A percentile compares a stretch with the other conserved stretches of the same genome.
These are phyloP conservation scores for Atherinomorus stipes DNA, from an alignment of 2,113 vertebrate species.

Conservation along the genomic window DNA sequence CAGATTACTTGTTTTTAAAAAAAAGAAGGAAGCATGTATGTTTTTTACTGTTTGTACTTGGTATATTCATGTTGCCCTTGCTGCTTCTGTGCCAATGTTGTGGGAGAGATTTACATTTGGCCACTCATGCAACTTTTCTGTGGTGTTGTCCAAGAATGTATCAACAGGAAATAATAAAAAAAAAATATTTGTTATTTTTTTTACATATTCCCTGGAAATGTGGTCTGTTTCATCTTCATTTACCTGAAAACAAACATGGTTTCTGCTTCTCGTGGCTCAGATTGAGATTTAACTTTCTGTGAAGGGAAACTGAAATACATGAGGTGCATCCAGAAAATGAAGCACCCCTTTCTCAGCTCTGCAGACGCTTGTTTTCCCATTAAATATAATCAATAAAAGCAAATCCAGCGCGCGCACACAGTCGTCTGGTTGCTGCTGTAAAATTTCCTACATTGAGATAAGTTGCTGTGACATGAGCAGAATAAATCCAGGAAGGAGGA, in stretches of 20 bases:
- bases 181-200: slow-evolving; percentile 82
- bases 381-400: not conserved
- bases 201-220: slow-evolving; percentile 62
- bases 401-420: too few species aligned
- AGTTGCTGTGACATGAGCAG: not conserved
- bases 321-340: not conserved
- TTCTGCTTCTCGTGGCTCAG: too few species aligned
- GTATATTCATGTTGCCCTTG: slow-evolving; percentile 85
- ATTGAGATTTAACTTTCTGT: too few species aligned
- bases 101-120: slow-evolving; percentile 82
- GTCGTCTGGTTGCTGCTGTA: not conserved
- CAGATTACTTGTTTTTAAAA: slow-evolving; percentile 60
- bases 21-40: slow-evolving; percentile 83
- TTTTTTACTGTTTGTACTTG: slow-evolving; percentile 87
- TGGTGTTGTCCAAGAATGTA: slow-evolving; percentile 87
- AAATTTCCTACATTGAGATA: slow-evolving; percentile 5
- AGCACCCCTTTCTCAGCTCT: not conserved
- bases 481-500: not conserved
- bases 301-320: too few species aligned
- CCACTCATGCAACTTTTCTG: slow-evolving; percentile 86
- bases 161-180: slow-evolving; percentile 79
- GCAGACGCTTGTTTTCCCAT: not conserved
- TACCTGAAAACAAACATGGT: too few species aligned
- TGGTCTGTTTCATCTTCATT: slow-evolving; percentile 4
- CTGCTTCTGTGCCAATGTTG: slow-evolving; percentile 86